Conservation (phyloP, 2,888 invertebrate genomes). For the Parascotia fuliginaria region DNA sequence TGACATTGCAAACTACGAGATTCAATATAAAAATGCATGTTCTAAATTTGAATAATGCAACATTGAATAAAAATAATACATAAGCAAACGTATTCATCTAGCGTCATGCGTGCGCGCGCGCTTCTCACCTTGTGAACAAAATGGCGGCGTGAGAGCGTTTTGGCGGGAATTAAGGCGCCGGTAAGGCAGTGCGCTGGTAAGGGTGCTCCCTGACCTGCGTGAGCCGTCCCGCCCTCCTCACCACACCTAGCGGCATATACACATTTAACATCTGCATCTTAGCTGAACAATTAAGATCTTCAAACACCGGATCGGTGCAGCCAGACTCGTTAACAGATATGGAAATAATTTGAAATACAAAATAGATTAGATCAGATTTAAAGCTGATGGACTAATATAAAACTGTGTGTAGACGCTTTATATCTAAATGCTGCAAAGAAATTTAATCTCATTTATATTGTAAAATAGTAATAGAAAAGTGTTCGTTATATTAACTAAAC, state of each 20-base stretch:
- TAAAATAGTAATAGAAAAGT: slow-evolving; percentile 52
- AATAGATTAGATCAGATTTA: too few species aligned
- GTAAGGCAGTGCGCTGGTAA: slow-evolving; percentile 95
- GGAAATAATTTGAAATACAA: slow-evolving; percentile 42
- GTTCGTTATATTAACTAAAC: slow-evolving; percentile 47
- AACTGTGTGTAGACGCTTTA: slow-evolving; percentile 40
- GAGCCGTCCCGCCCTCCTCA: slow-evolving; percentile 93
- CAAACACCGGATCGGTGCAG: slow-evolving; percentile 47
- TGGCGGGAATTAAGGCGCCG: slow-evolving; percentile 89
- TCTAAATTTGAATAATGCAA: slow-evolving; percentile 30
- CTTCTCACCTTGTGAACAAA: slow-evolving; percentile 85
- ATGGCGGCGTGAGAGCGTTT: slow-evolving; percentile 83
- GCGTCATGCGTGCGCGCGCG: slow-evolving; percentile 72
- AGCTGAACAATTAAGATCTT: slow-evolving; percentile 58
- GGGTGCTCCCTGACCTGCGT: slow-evolving; percentile 98
- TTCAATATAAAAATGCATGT: slow-evolving; percentile 31
- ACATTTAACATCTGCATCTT: slow-evolving; percentile 75
- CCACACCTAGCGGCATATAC: slow-evolving; percentile 91
- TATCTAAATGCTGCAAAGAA: slow-evolving; percentile 76
- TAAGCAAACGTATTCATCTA: slow-evolving; percentile 68
- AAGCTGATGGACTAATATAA: slow-evolving; percentile 42
- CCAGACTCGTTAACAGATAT: slow-evolving; percentile 43
- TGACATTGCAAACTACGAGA: slow-evolving; percentile 25
- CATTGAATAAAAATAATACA: slow-evolving; percentile 35
- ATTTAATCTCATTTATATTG: slow-evolving; percentile 69